Conservation (phyloP, 2,888 invertebrate genomes). For the Harpagoxenus sublaevis region DNA sequence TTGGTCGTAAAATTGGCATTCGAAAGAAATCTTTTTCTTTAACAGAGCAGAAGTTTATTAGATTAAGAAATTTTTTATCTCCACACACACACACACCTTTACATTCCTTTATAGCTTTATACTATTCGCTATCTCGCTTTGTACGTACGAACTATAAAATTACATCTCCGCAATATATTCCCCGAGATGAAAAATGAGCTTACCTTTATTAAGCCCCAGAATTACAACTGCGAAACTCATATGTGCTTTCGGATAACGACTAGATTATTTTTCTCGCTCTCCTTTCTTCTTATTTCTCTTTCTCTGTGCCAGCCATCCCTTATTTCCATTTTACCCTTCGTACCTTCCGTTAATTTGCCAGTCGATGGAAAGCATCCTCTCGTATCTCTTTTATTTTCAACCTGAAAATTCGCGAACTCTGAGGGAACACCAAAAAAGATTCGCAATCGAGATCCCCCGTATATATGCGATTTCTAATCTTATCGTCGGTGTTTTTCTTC, state of each 20-base stretch:
- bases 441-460: background rate
- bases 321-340: background rate
- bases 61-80: conserved; percentile 4
- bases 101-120: background rate
- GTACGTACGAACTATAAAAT: conserved; percentile 16
- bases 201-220: conserved; percentile 14
- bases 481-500: background rate
- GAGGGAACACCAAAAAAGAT: background rate
- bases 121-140: background rate
- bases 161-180: conserved; percentile 24
- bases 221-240: conserved; percentile 24
- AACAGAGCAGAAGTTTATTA: conserved; percentile 19
- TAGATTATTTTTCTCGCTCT: conserved; percentile 31
- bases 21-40: background rate
- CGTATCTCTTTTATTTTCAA: background rate
- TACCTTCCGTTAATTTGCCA: background rate
- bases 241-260: conserved; percentile 23
- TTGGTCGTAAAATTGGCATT: background rate
- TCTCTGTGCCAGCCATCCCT: background rate
- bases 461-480: conserved; percentile 28
- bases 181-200: conserved; percentile 30
- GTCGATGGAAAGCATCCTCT: background rate
- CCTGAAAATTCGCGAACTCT: background rate
- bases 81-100: background rate
- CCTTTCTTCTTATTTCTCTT: background rate